Base-by-base conservation (phyloP, 2,797 vertebrate genomes). In the Pteronotus mesoamericanus region DNA sequence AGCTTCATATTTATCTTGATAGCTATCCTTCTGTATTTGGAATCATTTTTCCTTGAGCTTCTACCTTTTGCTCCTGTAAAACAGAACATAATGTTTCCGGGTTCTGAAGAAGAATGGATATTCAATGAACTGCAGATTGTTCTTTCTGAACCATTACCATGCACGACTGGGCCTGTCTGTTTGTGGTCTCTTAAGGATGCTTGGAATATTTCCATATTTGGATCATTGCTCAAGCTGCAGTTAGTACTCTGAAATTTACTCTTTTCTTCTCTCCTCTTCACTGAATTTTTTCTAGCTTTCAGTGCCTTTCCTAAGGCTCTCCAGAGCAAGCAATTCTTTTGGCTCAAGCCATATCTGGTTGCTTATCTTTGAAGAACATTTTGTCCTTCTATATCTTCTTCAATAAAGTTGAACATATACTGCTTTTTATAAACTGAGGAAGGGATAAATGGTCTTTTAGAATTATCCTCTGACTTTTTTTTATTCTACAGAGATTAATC, bases 111-210 rank as follows among this genome's bases (percentile, higher is more conserved):
- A 44, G 32, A 95, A 71, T 66, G 39, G 48, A 1, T 57, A 88
- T 42, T 82, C 87, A 83, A 51, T 51, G 85, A 94, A 91, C 44
- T 95, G 22, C 37, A 80, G 11, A 86, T 86, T 77, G 16, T 94
- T 88, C 39, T 90, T 61, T 71, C 55, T 90, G 48, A 79, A 92
- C 77, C 34, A 77, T 86, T 46, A 69, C 12, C n/a, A 74, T 88
- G 55, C 55, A 74, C 0, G 1, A 15, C 42, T 79, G 42, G n/a
- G 21, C n/a, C 46, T 95, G 14, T 86, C 55, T 91, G 44, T 86
- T 29, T 84, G 42, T 91, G 61, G 11, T 88, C 77, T 93, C 66
- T 82, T 90, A 96, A 93, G 75, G 57, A 90, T 93, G 59, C 59
- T 87, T 93, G 74, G 71, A 78, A 59, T 90, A 93, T 29, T 95